Percentiles rank a stretch among this genome's conserved stretches.
Evolutionary conservation across 2,797 vertebrate species (phyloP).

Genomic region (Mionectes olivaceus): DNA sequence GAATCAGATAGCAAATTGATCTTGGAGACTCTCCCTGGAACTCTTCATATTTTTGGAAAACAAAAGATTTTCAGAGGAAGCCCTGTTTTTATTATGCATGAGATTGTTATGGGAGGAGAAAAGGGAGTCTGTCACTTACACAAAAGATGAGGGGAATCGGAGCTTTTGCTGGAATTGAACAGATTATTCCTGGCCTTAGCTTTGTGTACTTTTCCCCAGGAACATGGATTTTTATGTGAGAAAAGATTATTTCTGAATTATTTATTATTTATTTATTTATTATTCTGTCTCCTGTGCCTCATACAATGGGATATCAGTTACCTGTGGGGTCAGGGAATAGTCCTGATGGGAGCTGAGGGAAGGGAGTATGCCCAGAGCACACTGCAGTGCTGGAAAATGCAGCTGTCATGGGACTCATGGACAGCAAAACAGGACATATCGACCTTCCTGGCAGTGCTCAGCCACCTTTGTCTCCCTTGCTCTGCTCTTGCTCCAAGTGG

Average conservation of each 20-base stretch:
- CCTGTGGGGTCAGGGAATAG: constrained; percentile 28
- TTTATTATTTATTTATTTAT: constrained; percentile 67
- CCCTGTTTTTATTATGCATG: constrained; percentile 70
- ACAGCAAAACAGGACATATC: not conserved
- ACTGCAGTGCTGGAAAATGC: not conserved
- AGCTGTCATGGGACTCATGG: not conserved
- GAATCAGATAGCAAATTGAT: constrained; percentile 73
- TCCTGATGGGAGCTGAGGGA: not conserved
- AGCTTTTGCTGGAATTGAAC: constrained; percentile 58
- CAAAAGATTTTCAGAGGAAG: constrained; percentile 72
- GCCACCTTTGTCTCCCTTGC: not conserved
- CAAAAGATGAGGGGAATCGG: constrained; percentile 26
- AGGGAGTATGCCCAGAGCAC: not conserved
- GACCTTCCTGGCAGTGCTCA: not conserved
- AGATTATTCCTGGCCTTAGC: constrained; percentile 64
- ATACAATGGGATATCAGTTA: constrained; percentile 18
- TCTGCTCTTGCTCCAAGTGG: constrained; percentile 22
- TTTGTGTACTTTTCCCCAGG: constrained; percentile 65
- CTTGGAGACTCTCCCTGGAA: constrained; percentile 67
- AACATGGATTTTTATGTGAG: constrained; percentile 64
- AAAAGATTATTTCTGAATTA: constrained; percentile 62
- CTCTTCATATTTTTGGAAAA: constrained; percentile 69
- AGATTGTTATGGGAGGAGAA: constrained; percentile 71
- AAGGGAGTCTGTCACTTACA: constrained; percentile 49
- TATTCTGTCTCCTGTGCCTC: not conserved